A percentile compares a stretch with the other conserved stretches of the same genome.
Evolutionary conservation across 2,113 vertebrate species (phyloP).

Genomic region (Petrocephalus microphthalmus): DNA sequence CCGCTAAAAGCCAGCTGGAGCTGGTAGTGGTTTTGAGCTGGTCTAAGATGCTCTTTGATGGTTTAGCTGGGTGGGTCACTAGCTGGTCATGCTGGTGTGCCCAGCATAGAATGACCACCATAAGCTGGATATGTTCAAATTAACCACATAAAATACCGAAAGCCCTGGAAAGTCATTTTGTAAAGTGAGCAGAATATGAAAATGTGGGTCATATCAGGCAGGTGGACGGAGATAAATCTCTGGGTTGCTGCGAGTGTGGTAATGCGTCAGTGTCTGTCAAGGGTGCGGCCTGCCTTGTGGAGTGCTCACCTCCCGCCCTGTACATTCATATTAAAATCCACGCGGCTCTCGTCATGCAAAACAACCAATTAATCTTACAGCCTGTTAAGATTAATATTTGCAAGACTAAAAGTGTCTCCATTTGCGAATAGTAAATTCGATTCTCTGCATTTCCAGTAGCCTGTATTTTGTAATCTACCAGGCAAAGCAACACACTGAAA

Average conservation of each 20-base stretch:
- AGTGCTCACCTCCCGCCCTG: too few species aligned
- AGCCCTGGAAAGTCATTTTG: neutral
- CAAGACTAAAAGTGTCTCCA: neutral
- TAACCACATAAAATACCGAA: neutral
- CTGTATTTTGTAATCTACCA: neutral
- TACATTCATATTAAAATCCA: neutral
- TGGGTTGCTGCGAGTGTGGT: neutral
- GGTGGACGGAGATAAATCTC: neutral
- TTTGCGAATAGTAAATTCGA: neutral
- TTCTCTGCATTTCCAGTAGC: neutral
- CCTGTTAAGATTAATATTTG: neutral
- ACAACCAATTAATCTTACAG: neutral
- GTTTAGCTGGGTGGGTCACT: neutral
- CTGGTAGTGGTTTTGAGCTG: neutral
- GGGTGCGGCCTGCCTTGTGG: neutral
- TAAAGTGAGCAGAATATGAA: neutral
- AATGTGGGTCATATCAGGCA: neutral
- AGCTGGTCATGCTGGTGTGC: neutral
- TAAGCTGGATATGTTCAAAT: neutral
- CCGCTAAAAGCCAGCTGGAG: neutral
- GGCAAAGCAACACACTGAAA: neutral
- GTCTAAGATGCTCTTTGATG: neutral
- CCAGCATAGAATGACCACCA: neutral
- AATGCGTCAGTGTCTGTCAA: neutral
- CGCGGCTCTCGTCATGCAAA: neutral